Base-by-base conservation (phyloP, 2,113 vertebrate species). In the Morone chrysops region DNA sequence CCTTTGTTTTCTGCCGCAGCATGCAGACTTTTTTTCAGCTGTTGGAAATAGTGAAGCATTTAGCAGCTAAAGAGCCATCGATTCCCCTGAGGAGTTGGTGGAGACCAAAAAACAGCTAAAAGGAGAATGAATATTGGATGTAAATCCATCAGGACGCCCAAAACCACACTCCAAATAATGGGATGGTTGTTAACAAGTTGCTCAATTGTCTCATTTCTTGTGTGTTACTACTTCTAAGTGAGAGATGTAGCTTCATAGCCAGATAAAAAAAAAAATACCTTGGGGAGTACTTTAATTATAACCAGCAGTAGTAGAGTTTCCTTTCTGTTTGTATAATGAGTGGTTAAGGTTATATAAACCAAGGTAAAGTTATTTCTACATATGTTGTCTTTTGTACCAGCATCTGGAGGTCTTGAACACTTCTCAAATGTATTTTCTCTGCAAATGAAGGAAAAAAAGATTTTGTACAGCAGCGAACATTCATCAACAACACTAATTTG, bases 401-500 rank as follows among this genome's bases (percentile, higher is more conserved):
- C 43, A 25, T 73, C 16, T 59, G 10, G 45, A 60, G 45, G 41
- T 50, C 47, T 59, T 41, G 45, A 18, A 16, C 47, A 18, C 8
- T 20, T 20, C 68, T 75, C 41, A 75, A 85, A 82, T 77, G 38
- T 22, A 81, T 82, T 38, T 71, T 57, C 8, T 62, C 38, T 75
- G 20, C n/a, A 56, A 54, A 10, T 50, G 9, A 16, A 7, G n/a
- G 13, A 53, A 10, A 40, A 43, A 25, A 54, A 70, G 9, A 47
- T 41, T 41, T 41, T 41, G 45, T 17, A 18, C 25, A 48, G 5
- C 12, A 41, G 54, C 57, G n/a, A 77, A 71, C 50, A 50, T 70
- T 69, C 56, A 61, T 25, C 0, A 3, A 56, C 62, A 75, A 72
- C 16, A 50, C 72, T 66, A 67, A 41, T 83, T 67, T 40, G 31